These are phyloP conservation scores for Drosophila virilis DNA, from an alignment of 1,140 invertebrate species.

Conservation along the genomic window DNA sequence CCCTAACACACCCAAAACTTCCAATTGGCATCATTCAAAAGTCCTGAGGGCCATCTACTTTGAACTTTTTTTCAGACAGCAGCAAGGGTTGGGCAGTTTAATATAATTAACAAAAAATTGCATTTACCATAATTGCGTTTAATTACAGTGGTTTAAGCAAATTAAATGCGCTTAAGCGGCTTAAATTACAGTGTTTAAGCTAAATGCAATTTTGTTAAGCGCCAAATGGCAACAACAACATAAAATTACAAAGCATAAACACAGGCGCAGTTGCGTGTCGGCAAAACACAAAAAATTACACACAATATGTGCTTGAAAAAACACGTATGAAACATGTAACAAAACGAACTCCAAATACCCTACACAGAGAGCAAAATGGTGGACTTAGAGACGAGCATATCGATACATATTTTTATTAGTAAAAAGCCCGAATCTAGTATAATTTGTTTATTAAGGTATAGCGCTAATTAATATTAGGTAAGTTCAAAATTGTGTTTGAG, in stretches of 20 bases:
- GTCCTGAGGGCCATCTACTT: background rate
- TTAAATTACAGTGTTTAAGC: constrained; percentile 76
- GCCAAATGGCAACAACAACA: constrained; percentile 28
- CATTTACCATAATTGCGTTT: constrained; percentile 65
- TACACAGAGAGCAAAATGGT: background rate
- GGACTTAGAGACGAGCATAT: too few relatives aligned
- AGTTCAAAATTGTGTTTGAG: too few relatives aligned
- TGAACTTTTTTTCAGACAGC: background rate
- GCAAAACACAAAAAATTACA: constrained; percentile 27
- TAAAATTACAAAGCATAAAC: constrained; percentile 39
- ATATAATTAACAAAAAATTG: constrained; percentile 49
- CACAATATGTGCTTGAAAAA: constrained; percentile 17
- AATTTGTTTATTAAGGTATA: too few relatives aligned
- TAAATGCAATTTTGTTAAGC: constrained; percentile 70
- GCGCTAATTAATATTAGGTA: too few relatives aligned
- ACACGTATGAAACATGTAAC: background rate
- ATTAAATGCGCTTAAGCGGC: constrained; percentile 70
- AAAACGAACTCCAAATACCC: constrained; percentile 10
- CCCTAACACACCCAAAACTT: too few relatives aligned
- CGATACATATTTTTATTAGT: too few relatives aligned
- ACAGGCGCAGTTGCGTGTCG: constrained; percentile 43
- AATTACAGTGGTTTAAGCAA: constrained; percentile 71
- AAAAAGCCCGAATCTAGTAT: too few relatives aligned
- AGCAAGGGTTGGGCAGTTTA: constrained; percentile 20
- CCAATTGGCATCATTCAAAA: background rate